These are phyloP conservation scores for Brachionus rotundiformis DNA, from an alignment of 1,140 invertebrate genomes.

Conservation along the genomic window DNA sequence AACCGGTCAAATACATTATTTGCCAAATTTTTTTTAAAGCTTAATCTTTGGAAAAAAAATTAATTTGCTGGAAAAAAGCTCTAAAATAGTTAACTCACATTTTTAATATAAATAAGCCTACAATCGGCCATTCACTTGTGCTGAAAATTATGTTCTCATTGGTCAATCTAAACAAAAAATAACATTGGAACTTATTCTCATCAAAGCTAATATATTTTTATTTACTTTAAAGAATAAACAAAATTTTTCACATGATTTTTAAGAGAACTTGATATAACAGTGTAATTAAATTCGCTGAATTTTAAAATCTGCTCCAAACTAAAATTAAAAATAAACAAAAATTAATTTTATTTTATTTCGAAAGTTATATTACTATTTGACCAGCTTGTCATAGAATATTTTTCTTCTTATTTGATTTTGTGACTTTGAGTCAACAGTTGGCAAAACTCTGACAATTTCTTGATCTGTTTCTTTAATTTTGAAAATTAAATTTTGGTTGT, in stretches of 20 bases:
- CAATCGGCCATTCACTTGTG: conserved; percentile 58
- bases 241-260: conserved; percentile 42
- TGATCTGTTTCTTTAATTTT: conserved; percentile 34
- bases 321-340: neutral
- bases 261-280: neutral
- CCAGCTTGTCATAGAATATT: conserved; percentile 59
- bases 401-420: conserved; percentile 58
- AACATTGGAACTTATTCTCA: neutral
- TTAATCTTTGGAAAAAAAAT: conserved; percentile 20
- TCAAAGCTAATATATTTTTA: neutral
- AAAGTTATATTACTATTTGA: conserved; percentile 59
- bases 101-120: conserved; percentile 57
- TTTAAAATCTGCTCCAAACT: neutral
- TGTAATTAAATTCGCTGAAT: conserved; percentile 22
- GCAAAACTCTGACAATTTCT: conserved; percentile 54
- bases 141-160: conserved; percentile 58
- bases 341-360: too few relatives aligned
- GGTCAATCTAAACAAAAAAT: conserved; percentile 55
- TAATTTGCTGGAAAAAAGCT: neutral
- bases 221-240: conserved; percentile 35
- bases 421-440: conserved; percentile 59
- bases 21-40: neutral
- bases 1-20: conserved; percentile 9
- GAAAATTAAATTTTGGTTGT: conserved; percentile 39
- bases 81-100: conserved; percentile 56